Evolutionary conservation across 2,797 vertebrate genomes (phyloP).

Genomic region (Halcyon leucocephala): DNA sequence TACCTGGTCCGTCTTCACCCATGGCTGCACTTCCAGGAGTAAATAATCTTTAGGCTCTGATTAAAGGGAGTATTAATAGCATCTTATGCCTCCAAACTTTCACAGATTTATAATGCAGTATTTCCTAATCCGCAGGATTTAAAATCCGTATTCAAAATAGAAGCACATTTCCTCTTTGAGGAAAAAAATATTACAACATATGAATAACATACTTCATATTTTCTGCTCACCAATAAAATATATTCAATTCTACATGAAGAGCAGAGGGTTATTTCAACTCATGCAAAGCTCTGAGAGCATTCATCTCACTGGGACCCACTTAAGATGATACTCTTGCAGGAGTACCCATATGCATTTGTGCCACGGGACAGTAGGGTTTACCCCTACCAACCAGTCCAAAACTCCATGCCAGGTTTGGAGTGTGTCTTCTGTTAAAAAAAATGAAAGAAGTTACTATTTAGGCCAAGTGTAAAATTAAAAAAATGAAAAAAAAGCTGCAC

Average conservation of each 20-base stretch:
- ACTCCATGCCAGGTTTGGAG: not conserved
- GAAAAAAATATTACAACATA: not conserved
- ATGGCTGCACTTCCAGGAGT: fast-evolving
- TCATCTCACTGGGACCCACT: not conserved
- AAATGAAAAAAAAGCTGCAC: not conserved
- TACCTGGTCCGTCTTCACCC: not conserved
- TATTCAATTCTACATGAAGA: not conserved
- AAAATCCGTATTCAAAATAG: not conserved
- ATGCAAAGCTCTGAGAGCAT: not conserved
- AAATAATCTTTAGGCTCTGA: not conserved
- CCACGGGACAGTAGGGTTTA: not conserved
- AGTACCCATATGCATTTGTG: not conserved
- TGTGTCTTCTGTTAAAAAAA: not conserved
- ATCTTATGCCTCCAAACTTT: not conserved
- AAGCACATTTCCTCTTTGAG: not conserved
- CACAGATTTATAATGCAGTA: not conserved
- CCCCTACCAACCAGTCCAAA: not conserved
- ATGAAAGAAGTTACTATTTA: constrained; percentile 9
- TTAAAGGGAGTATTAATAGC: not conserved
- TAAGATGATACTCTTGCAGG: not conserved
- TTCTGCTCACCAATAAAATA: not conserved
- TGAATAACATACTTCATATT: not conserved
- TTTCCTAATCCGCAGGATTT: not conserved
- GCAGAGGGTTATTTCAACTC: not conserved
- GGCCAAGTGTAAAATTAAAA: not conserved